Conservation (phyloP, 1,140 invertebrate genomes). For the Grapholita molesta region DNA sequence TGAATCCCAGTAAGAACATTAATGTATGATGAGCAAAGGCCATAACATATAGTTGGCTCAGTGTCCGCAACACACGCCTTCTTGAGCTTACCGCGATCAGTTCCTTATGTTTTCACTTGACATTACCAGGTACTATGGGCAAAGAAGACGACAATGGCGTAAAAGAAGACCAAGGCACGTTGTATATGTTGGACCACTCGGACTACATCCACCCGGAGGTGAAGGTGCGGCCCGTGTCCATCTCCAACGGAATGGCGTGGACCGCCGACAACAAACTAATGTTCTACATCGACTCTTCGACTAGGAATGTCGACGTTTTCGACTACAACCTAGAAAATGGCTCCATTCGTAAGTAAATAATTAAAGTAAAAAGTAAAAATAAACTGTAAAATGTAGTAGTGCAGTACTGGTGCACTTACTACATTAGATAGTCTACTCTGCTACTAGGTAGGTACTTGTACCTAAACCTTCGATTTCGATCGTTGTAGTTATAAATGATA, state of each 20-base stretch:
- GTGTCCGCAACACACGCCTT: no score
- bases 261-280: constrained; percentile 84
- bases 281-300: constrained; percentile 88
- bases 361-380: no score
- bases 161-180: constrained; percentile 53
- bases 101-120: no score
- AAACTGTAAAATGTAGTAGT: no score
- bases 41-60: no score
- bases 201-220: constrained; percentile 49
- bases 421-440: no score
- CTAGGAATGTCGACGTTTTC: constrained; percentile 84
- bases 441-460: no score
- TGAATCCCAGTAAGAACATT: no score
- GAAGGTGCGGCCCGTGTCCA: constrained; percentile 66
- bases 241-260: constrained; percentile 93
- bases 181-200: constrained; percentile 60
- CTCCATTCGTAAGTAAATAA: constrained; percentile 82
- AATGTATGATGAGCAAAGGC: no score
- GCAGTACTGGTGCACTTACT: no score
- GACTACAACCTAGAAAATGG: constrained; percentile 85
- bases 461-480: no score
- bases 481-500: no score
- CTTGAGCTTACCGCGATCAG: background rate
- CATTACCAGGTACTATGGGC: constrained; percentile 68
- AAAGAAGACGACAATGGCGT: constrained; percentile 49